These are phyloP conservation scores for Procavia capensis DNA, from an alignment of 2,113 vertebrate genomes.

Conservation along the genomic window DNA sequence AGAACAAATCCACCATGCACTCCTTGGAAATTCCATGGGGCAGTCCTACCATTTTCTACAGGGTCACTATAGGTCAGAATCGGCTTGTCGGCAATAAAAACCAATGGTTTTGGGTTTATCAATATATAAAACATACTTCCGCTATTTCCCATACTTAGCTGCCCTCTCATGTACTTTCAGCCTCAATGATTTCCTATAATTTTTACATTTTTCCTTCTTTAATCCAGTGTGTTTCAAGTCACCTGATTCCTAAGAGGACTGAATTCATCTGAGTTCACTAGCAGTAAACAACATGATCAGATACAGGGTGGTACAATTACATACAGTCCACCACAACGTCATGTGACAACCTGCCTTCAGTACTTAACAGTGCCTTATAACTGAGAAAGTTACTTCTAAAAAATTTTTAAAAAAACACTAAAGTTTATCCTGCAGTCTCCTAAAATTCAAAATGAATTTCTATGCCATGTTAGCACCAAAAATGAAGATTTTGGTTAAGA, in stretches of 20 bases:
- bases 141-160: background rate
- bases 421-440: constrained; percentile 1
- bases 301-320: too few species aligned
- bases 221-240: background rate
- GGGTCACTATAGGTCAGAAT: too few species aligned
- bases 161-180: background rate
- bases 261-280: background rate
- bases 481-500: background rate
- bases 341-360: background rate
- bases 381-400: background rate
- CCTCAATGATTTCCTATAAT: background rate
- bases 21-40: too few species aligned
- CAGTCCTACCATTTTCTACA: too few species aligned
- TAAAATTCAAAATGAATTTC: background rate
- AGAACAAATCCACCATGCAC: too few species aligned
- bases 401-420: background rate
- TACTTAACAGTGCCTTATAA: background rate
- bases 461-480: background rate
- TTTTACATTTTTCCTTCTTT: background rate
- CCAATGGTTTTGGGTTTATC: too few species aligned
- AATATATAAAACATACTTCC: background rate
- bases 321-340: background rate
- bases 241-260: background rate
- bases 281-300: background rate
- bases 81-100: too few species aligned